A percentile compares a stretch with the other conserved stretches of the same genome.
phyloP scores from a whole-genome alignment of 2,113 vertebrate genomes.

The Alaudala cheleensis region DNA sequence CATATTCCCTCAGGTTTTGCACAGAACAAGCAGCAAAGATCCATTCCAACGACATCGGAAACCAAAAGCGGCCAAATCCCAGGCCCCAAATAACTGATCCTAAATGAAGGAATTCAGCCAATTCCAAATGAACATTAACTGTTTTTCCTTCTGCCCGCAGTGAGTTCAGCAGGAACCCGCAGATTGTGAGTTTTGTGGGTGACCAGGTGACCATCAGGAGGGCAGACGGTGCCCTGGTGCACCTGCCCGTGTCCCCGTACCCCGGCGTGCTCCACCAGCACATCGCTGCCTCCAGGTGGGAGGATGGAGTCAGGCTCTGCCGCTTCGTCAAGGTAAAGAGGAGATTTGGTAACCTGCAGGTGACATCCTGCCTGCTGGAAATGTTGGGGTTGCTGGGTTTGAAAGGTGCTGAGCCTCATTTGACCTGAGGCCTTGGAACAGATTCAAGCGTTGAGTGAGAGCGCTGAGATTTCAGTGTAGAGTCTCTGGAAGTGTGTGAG shows the following conservation, averaged over 20 bases:
- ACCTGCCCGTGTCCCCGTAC: conserved; percentile 83
- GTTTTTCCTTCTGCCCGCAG: conserved; percentile 58
- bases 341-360: no score
- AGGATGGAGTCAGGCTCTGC: conserved; percentile 82
- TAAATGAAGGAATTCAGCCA: no score
- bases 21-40: no score
- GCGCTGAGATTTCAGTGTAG: no score
- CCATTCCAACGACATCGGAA: background rate
- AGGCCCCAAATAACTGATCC: accelerated
- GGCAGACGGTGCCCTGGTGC: conserved; percentile 89
- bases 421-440: no score
- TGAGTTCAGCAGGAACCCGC: conserved; percentile 85
- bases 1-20: no score
- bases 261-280: conserved; percentile 87
- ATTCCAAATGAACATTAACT: background rate
- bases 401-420: no score
- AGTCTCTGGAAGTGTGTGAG: no score
- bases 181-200: conserved; percentile 87
- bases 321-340: conserved; percentile 90
- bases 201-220: conserved; percentile 85
- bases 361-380: no score
- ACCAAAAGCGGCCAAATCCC: accelerated
- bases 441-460: no score
- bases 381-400: no score
- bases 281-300: conserved; percentile 72